Base-by-base conservation (phyloP, 2,888 invertebrate species). In the Cetonia aurata region DNA sequence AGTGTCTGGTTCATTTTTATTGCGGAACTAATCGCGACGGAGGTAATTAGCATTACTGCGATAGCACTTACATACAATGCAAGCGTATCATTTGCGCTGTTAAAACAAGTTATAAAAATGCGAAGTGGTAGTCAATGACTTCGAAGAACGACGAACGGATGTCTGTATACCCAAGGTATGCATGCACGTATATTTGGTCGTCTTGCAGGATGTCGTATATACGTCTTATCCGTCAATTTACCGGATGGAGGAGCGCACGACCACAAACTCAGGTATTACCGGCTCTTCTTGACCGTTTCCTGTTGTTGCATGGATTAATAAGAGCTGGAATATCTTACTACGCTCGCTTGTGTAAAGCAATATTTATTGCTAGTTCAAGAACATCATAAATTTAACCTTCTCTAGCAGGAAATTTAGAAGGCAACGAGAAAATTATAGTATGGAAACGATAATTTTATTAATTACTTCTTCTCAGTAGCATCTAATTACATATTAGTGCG, bases 271-370 rank as follows among this genome's bases (percentile, higher is more conserved):
- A 65, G 67, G 71, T 69, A 75, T 75, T 75, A 73, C 69, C 73
- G 72, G 60, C 71, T 67, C 70, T 67, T 72, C 68, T 71, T 71
- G 75, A 75, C 73, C 75, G 71, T 70, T 75, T 75, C 75, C 75
- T 71, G 62, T 65, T 50, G 62, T 65, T 65, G 48, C 50, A 48
- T 17, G 15, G 8, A 37, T 37, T 37, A 37, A 19, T 10, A 4
- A 19, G 4, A 52, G 52, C 25, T 52, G 8, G 25, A 12, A 52
- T 52, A n/a, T 17, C 25, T 52, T 52, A 52, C 19, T 25, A 52
- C 12, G 19, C 25, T 52, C 17, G 52, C 12, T 25, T n/a, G 52
- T 52, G 12, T 48, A 52, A 25, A 25, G 25, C 3, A 19, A 25
- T 25, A 17, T 52, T 17, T 52, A 13, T 52, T 50, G 12, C 9